phyloP scores from a whole-genome alignment of 2,113 vertebrate genomes.

The Mirounga angustirostris region DNA sequence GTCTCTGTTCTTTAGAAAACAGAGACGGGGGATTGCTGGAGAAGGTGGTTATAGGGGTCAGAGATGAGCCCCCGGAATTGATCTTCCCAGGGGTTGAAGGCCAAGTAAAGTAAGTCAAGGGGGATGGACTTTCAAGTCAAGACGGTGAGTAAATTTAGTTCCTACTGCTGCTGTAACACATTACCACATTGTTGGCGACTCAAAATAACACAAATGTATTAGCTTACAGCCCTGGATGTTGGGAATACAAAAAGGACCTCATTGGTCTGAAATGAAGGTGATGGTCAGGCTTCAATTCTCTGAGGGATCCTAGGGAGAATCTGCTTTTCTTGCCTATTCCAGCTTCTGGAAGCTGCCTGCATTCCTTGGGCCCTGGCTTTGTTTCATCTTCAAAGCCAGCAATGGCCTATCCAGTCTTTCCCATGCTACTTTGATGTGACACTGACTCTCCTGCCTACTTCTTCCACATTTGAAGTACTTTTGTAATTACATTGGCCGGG shows the following conservation, averaged over 20 bases:
- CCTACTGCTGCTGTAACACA: background rate
- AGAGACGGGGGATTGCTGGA: background rate
- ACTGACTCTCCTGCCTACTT: background rate
- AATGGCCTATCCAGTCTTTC: background rate
- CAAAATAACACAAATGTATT: background rate
- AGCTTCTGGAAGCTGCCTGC: background rate
- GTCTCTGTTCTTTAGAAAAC: background rate
- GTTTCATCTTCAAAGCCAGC: conserved; percentile 41
- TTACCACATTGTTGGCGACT: background rate
- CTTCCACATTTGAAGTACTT: background rate
- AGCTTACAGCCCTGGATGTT: background rate
- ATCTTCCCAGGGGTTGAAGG: background rate
- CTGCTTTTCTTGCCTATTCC: conserved; percentile 1
- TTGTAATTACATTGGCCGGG: background rate
- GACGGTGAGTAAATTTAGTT: background rate
- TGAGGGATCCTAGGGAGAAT: background rate
- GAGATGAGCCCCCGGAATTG: background rate
- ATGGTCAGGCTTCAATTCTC: background rate
- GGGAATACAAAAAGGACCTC: background rate
- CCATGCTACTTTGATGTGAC: background rate
- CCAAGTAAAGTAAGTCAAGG: background rate
- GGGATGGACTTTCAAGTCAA: background rate
- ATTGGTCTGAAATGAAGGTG: background rate
- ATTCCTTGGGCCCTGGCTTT: background rate
- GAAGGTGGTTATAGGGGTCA: background rate